Percentiles rank a stretch among this genome's conserved stretches.
These are phyloP conservation scores for Acanthopleura granulata DNA, from an alignment of 2,888 invertebrate genomes.

Conservation along the genomic window DNA sequence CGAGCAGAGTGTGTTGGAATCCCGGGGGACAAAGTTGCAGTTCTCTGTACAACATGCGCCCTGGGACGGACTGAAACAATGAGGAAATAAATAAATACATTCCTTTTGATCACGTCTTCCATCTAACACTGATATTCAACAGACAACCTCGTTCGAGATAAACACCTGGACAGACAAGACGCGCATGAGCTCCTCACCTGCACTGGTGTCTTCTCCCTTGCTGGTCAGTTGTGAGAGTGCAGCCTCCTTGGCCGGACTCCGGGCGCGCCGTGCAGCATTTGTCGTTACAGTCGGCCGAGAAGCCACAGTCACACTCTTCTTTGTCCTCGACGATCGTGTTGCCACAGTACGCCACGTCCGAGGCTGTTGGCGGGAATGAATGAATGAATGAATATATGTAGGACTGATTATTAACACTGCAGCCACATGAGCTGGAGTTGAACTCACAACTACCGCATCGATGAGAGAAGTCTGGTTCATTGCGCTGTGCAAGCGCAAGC, in stretches of 20 bases:
- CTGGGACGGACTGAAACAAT: constrained; percentile 9
- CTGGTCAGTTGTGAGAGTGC: not conserved
- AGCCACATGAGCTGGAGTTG: too few species aligned
- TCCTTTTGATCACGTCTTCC: too few species aligned
- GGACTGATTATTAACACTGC: too few species aligned
- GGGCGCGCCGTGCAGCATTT: constrained; percentile 84
- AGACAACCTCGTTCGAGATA: too few species aligned
- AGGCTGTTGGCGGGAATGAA: constrained; percentile 75
- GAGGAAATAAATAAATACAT: not conserved
- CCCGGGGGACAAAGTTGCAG: not conserved
- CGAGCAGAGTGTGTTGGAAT: not conserved
- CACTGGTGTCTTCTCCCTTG: not conserved
- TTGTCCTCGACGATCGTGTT: constrained; percentile 98
- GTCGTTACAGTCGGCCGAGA: constrained; percentile 81
- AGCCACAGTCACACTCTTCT: constrained; percentile 99
- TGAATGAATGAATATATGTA: too few species aligned
- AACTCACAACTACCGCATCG: too few species aligned
- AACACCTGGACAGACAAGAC: too few species aligned
- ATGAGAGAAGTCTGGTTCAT: too few species aligned
- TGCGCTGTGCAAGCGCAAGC: too few species aligned
- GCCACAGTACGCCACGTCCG: constrained; percentile 97
- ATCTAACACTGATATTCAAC: too few species aligned
- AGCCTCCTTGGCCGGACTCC: constrained; percentile 56
- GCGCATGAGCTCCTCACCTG: not conserved
- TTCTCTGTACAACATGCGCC: not conserved